Conservation (phyloP, 2,113 vertebrate species). For the Ammodramus savannarum region DNA sequence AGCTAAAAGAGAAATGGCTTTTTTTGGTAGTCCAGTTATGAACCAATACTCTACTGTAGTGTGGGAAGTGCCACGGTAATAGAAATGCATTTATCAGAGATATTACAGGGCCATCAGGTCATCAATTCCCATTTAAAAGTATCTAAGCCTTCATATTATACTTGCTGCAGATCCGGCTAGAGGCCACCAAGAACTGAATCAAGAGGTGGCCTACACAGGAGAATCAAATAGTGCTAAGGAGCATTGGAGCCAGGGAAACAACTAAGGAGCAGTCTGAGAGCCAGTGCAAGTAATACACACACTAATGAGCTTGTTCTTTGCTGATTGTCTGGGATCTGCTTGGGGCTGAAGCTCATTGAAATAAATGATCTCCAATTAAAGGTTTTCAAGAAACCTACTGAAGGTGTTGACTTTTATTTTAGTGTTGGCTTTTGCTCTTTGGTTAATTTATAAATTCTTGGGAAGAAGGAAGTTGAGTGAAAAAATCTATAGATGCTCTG, state of each 20-base stretch:
- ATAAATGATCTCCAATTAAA: not conserved
- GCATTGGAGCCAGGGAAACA: not conserved
- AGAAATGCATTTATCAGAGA: not conserved
- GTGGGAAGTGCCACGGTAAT: not conserved
- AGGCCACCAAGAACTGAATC: not conserved
- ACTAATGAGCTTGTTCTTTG: not conserved
- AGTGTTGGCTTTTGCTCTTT: not conserved
- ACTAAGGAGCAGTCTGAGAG: not conserved
- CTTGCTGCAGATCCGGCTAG: not conserved
- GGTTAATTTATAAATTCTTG: not conserved
- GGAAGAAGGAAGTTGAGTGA: not conserved
- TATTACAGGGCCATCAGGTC: not conserved
- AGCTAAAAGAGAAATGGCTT: not conserved
- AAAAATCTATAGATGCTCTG: not conserved
- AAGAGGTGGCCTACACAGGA: not conserved
- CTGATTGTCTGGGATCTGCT: not conserved
- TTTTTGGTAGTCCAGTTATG: not conserved
- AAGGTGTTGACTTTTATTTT: not conserved
- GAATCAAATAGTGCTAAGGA: not conserved
- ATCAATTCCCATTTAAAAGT: not conserved
- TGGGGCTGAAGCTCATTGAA: not conserved
- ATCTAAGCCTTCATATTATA: not conserved
- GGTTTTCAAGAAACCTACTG: not conserved
- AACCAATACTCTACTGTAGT: not conserved
- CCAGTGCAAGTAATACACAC: not conserved